Evolutionary conservation across 2,888 invertebrate genomes (phyloP), one percentile per base, ranked within the genome.

Genomic region (Pachydiplax longipennis): DNA sequence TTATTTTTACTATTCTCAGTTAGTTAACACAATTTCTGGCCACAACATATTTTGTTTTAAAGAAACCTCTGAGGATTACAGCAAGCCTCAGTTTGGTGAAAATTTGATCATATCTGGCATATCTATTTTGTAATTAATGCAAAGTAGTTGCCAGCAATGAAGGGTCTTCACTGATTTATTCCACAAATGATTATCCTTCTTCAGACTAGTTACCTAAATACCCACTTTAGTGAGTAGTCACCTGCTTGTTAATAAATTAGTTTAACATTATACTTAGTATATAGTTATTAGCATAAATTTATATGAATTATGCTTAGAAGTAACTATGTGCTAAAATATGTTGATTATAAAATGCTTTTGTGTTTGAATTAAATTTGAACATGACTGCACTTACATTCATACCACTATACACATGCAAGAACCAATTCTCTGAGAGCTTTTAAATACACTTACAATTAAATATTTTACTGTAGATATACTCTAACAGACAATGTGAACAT

Each of bases 191-290:
- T 73, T 87, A 61, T 58, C 87, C 65, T n/a, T 87, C 37, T 87
- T 87, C 61, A 87, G 37, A 87, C 65, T 87, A 61, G 65, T 37
- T 37, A 65, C 87, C 61, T 58, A 58, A 40, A 22, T 61, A n/a
- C 87, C 87, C 31, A 37, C 61, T 37, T 61, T 87, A 87, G 87
- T 37, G 37, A 65, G 35, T 87, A 87, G 87, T 61, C n/a, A 61
- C 87, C 87, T 87, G 87, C 87, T 61, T 87, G 87, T n/a, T 53
- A 18, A 87, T 87, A 61, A 35, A 58, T 61, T 87, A 87, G 87
- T 61, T 87, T 61, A 58, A 87, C n/a, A 61, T 25, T 37, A 22
- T 61, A 37, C 10, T 35, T 87, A 61, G 65, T 58, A 25, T n/a
- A 61, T 87, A 61, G 87, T 37, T 87, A 83, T 18, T 65, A 37